Conservation (phyloP, 2,113 vertebrate genomes). For the Onychostoma macrolepis region DNA sequence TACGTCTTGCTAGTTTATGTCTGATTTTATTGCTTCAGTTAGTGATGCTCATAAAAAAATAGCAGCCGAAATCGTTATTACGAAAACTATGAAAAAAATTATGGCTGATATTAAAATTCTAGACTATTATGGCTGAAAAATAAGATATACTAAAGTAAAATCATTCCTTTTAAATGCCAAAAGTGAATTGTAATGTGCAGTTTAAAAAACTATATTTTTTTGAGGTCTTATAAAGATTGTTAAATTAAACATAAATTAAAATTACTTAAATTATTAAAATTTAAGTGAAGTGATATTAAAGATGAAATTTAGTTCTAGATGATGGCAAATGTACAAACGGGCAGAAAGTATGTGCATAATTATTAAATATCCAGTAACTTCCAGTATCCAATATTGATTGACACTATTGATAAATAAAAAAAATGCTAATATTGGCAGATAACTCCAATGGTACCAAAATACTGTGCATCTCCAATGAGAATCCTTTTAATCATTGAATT, state of each 20-base stretch:
- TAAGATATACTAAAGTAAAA: not conserved
- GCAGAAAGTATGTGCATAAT: not conserved
- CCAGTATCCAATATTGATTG: not conserved
- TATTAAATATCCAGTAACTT: not conserved
- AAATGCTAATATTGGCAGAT: not conserved
- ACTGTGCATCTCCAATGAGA: not conserved
- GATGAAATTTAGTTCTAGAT: not conserved
- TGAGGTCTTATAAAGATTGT: not conserved
- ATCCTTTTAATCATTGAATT: not conserved
- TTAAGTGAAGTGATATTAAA: not conserved
- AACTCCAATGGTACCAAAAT: not conserved
- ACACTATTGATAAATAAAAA: not conserved
- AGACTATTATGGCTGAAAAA: not conserved
- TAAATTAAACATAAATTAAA: not conserved
- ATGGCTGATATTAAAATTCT: not conserved
- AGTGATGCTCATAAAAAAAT: not conserved
- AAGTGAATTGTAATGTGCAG: not conserved
- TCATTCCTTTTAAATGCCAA: not conserved
- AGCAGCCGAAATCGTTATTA: not conserved
- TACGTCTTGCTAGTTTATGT: constrained; percentile 39
- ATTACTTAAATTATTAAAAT: not conserved
- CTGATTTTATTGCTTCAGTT: not conserved
- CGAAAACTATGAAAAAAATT: not conserved
- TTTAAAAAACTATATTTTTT: not conserved
- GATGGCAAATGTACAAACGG: not conserved